phyloP scores from a whole-genome alignment of 2,888 invertebrate genomes.

The Eledona agricola region DNA sequence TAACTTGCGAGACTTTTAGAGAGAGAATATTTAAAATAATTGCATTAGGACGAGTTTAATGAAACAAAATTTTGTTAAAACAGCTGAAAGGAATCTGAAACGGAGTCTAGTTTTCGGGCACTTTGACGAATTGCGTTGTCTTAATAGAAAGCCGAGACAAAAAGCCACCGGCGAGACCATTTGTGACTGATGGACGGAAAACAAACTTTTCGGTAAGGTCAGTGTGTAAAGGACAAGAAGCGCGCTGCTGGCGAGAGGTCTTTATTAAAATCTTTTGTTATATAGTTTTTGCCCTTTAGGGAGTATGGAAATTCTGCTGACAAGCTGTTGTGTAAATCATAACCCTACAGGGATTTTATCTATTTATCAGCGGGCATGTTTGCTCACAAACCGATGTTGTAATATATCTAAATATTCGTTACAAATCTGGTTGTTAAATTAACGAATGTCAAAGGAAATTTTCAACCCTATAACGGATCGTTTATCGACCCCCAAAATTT shows the following conservation, averaged over 20 bases:
- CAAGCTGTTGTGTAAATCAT: constrained; percentile 24
- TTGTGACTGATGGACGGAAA: constrained; percentile 23
- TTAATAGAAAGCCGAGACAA: constrained; percentile 15
- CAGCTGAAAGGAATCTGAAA: constrained; percentile 13
- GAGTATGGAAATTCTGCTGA: constrained; percentile 30
- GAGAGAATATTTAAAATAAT: no score
- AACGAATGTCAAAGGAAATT: constrained; percentile 28
- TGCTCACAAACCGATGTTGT: constrained; percentile 26
- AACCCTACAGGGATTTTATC: constrained; percentile 27
- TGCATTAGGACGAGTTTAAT: constrained; percentile 7
- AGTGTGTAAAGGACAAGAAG: constrained; percentile 20
- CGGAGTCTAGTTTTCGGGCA: constrained; percentile 8
- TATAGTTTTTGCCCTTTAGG: constrained; percentile 25
- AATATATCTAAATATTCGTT: constrained; percentile 29
- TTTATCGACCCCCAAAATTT: constrained; percentile 23
- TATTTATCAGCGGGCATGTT: constrained; percentile 28
- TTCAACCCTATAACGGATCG: constrained; percentile 3
- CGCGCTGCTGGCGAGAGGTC: constrained; percentile 14
- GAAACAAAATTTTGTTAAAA: constrained; percentile 15
- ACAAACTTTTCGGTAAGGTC: constrained; percentile 24
- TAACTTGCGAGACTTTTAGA: no score
- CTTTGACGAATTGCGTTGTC: constrained; percentile 25
- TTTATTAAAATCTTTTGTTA: constrained; percentile 33
- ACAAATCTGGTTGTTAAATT: constrained; percentile 23
- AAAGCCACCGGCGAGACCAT: constrained; percentile 10